Conservation (phyloP, 2,113 vertebrate genomes). For the Muntiacus reevesi region DNA sequence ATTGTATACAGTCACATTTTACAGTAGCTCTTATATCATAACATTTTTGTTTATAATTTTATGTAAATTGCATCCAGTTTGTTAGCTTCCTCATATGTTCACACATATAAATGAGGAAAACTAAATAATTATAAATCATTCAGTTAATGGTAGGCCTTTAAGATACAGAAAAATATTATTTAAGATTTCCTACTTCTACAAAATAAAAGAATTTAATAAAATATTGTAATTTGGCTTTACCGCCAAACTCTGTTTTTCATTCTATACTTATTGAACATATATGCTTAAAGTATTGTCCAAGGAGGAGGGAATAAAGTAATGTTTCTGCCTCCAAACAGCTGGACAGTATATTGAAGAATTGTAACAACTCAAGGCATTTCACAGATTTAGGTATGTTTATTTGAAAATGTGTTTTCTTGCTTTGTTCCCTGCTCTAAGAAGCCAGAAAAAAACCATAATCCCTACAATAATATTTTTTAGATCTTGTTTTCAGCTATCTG, state of each 20-base stretch:
- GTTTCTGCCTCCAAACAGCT: neutral
- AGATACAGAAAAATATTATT: neutral
- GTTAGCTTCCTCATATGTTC: neutral
- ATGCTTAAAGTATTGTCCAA: neutral
- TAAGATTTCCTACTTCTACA: neutral
- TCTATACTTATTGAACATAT: neutral
- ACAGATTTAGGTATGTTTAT: neutral
- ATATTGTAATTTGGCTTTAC: neutral
- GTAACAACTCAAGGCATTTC: neutral
- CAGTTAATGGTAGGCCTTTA: neutral
- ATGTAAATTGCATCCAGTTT: neutral
- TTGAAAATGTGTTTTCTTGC: neutral
- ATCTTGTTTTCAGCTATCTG: neutral
- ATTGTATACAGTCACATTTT: neutral
- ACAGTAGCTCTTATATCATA: neutral
- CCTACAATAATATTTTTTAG: neutral
- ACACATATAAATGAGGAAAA: neutral
- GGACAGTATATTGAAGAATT: neutral
- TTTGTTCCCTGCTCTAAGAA: neutral
- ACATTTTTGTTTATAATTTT: constrained; percentile 12
- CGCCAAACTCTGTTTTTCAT: neutral
- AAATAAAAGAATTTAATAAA: neutral
- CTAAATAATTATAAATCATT: neutral
- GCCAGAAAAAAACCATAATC: neutral
- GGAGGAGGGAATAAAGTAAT: neutral